Evolutionary conservation across 2,797 vertebrate genomes (phyloP).

Genomic region (Intellagama lesueurii): DNA sequence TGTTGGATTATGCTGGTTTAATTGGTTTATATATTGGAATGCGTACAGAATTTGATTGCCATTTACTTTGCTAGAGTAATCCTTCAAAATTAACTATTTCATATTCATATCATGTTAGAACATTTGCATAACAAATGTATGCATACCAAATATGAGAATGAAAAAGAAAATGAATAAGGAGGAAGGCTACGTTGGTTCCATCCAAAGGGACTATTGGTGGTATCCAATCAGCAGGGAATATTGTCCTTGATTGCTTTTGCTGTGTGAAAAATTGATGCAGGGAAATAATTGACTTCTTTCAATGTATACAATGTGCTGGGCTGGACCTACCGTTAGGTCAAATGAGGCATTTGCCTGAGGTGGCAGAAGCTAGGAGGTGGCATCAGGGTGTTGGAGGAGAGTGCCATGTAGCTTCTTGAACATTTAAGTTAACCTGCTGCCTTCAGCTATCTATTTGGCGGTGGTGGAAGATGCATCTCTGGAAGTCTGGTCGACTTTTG

Average conservation of each 20-base stretch:
- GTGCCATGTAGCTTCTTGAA: too few species aligned
- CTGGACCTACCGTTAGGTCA: too few species aligned
- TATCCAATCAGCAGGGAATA: background rate
- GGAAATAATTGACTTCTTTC: background rate
- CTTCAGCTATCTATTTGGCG: too few species aligned
- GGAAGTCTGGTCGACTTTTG: too few species aligned
- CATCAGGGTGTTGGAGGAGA: too few species aligned
- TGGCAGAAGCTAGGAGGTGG: too few species aligned
- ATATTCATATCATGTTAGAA: background rate
- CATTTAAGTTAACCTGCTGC: too few species aligned
- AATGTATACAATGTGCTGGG: too few species aligned
- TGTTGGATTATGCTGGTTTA: background rate
- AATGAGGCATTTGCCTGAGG: too few species aligned
- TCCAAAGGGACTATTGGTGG: background rate
- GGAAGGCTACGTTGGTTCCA: background rate
- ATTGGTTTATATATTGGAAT: background rate
- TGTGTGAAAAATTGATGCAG: background rate
- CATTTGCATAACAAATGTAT: background rate
- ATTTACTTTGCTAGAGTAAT: background rate
- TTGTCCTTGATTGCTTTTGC: background rate
- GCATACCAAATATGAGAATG: background rate
- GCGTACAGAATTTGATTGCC: background rate
- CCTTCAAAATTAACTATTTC: background rate
- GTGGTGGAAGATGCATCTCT: too few species aligned
- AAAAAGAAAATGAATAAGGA: background rate